A percentile compares a stretch with the other conserved stretches of the same genome.
Evolutionary conservation across 2,888 invertebrate species (phyloP).

Genomic region (Branchipolynoe longqiensis): DNA sequence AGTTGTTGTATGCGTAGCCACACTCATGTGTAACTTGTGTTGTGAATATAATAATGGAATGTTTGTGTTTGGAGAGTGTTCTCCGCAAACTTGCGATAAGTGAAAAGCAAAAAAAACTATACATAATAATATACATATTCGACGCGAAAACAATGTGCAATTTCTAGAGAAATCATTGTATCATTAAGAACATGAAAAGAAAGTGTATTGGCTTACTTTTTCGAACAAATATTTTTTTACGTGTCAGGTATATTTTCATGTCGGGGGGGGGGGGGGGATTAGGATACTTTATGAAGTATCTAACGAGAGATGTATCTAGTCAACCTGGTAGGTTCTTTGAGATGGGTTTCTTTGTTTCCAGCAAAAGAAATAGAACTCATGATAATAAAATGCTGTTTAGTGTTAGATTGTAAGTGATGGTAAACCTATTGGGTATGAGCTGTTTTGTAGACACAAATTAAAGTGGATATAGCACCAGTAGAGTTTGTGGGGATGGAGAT

Average conservation of each 20-base stretch:
- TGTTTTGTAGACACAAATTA: too few species aligned
- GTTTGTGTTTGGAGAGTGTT: neutral
- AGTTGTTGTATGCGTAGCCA: too few species aligned
- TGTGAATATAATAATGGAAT: too few species aligned
- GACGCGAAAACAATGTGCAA: slow-evolving; percentile 45
- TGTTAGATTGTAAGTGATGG: too few species aligned
- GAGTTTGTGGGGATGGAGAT: too few species aligned
- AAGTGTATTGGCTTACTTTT: neutral
- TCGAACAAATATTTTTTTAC: slow-evolving; percentile 28
- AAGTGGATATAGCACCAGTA: too few species aligned
- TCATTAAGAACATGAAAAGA: neutral
- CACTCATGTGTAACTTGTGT: too few species aligned
- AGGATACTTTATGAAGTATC: neutral
- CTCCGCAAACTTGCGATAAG: slow-evolving; percentile 12
- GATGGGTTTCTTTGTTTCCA: too few species aligned
- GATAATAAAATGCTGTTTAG: too few species aligned
- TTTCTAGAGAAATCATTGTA: slow-evolving; percentile 22
- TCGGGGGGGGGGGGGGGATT: neutral
- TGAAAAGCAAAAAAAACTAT: slow-evolving; percentile 20
- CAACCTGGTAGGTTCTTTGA: neutral
- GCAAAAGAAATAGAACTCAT: too few species aligned
- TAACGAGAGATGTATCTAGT: slow-evolving; percentile 1
- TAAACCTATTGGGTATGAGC: too few species aligned
- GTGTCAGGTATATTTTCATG: slow-evolving; percentile 27
- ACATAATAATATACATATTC: neutral